Evolutionary conservation across 64 coral and sea anemone genomes (phyloP), one percentile per base, ranked within the genome.

Genomic region (Cladopsammia gracilis): DNA sequence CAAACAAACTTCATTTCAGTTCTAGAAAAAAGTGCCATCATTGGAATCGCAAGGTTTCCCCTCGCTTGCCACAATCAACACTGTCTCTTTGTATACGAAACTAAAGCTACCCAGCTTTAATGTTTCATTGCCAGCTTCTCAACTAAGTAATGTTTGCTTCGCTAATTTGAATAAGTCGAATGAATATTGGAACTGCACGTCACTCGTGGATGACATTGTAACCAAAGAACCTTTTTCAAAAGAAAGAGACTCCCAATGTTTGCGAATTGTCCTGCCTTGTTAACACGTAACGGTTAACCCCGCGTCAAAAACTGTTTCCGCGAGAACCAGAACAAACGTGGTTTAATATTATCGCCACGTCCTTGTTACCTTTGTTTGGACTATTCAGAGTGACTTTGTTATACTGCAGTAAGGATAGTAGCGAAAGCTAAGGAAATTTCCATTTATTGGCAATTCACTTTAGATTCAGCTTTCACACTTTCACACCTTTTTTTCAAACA

Each of bases 131-230:
- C 80, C 44, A 65, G 62, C 62, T 84, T 84, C 80, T 84, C 80
- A 47, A 67, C 80, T 84, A 24, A 84, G 80, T 50, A 84, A 84
- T 89, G 82, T 93, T 93, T 93, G 91, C 90, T 87, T 58, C 81
- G 13, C 71, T 93, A 93, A 93, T 93, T 93, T 93, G 83, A 93
- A 93, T 93, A 93, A 93, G 71, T 87, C 81, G 83, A 73, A 93
- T 87, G 73, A 42, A 93, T 87, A 93, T 93, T 86, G 85, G 91
- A 62, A 71, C 53, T 87, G 66, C 72, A 60, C 56, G 91, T 93
- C 91, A 93, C 73, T 86, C 62, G 59, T 58, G 62, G 43, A 86
- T 93, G 91, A 93, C 91, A 75, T 65, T 34, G 91, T 74, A 93
- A 93, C 80, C 77, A 85, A 93, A 76, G 75, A 73, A 49, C 81